These are phyloP conservation scores for Molanna angustata DNA, from an alignment of 2,888 invertebrate species.

Conservation along the genomic window DNA sequence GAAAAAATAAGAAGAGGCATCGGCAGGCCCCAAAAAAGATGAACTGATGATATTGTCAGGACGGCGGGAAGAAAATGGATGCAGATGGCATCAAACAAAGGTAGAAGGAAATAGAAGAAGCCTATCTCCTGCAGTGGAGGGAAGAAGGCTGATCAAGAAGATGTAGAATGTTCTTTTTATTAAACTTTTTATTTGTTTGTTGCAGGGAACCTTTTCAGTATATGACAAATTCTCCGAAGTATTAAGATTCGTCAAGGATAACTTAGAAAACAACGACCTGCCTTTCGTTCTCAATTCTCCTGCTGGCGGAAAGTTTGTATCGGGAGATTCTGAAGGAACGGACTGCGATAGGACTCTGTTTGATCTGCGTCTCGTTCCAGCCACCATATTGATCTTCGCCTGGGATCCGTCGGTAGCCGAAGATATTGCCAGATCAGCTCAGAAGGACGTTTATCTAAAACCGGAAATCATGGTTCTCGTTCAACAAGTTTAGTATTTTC, in stretches of 20 bases:
- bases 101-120: no score
- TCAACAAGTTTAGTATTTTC: conserved; percentile 17
- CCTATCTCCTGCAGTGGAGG: no score
- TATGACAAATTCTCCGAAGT: conserved; percentile 74
- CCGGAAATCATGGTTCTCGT: conserved; percentile 73
- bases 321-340: conserved; percentile 53
- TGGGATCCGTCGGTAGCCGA: conserved; percentile 58
- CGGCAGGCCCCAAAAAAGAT: no score
- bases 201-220: conserved; percentile 85
- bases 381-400: conserved; percentile 74
- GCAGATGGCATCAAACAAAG: no score
- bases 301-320: conserved; percentile 60
- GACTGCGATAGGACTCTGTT: conserved; percentile 71
- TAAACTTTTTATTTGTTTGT: conserved; percentile 34
- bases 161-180: no score
- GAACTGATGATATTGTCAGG: no score
- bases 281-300: conserved; percentile 70
- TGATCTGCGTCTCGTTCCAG: conserved; percentile 79
- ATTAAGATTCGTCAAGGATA: conserved; percentile 77
- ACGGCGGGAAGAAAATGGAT: no score
- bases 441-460: conserved; percentile 65
- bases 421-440: conserved; percentile 51
- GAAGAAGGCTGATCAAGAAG: no score
- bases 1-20: no score
- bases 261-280: conserved; percentile 63